Percentiles rank a stretch among this genome's conserved stretches.
These are phyloP conservation scores for Xylocampa areola DNA, from an alignment of 2,888 invertebrate genomes.

Conservation along the genomic window DNA sequence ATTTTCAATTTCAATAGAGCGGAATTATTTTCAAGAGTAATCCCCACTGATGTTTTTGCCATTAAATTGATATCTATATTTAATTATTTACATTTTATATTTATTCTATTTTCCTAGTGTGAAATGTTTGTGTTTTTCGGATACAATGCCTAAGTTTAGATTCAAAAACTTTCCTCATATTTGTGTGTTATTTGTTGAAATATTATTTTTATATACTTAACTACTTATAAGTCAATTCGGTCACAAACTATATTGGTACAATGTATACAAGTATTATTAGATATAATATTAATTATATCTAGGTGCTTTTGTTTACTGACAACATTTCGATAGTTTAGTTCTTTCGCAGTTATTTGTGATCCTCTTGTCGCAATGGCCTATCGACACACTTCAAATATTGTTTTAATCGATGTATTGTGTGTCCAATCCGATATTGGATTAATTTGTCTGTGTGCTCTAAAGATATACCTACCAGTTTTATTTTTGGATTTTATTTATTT, in stretches of 20 bases:
- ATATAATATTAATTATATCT: conserved; percentile 27
- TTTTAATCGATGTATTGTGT: conserved; percentile 10
- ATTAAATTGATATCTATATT: conserved; percentile 1
- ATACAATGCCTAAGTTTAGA: not conserved
- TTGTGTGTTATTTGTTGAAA: too few relatives aligned
- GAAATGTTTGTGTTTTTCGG: not conserved
- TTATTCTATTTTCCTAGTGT: not conserved
- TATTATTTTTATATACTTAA: conserved; percentile 1
- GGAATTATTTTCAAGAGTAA: too few relatives aligned
- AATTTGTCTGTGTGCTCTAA: conserved; percentile 23
- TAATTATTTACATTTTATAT: too few relatives aligned
- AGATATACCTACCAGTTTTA: conserved; percentile 15
- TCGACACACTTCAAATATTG: conserved; percentile 2
- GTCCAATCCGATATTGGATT: conserved; percentile 11
- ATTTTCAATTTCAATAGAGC: too few relatives aligned
- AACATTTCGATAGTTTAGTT: conserved; percentile 29
- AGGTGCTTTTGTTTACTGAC: conserved; percentile 21
- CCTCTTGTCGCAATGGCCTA: conserved; percentile 6
- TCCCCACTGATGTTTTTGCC: too few relatives aligned
- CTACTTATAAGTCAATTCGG: conserved; percentile 35
- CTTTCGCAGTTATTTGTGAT: conserved; percentile 41
- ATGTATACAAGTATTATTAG: conserved; percentile 60
- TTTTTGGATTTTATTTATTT: conserved; percentile 43
- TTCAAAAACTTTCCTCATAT: conserved; percentile 1
- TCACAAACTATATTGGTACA: conserved; percentile 58